A percentile compares a stretch with the other conserved stretches of the same genome.
Evolutionary conservation across 1,140 invertebrate genomes (phyloP).

Genomic region (Drosophila fuyamai): DNA sequence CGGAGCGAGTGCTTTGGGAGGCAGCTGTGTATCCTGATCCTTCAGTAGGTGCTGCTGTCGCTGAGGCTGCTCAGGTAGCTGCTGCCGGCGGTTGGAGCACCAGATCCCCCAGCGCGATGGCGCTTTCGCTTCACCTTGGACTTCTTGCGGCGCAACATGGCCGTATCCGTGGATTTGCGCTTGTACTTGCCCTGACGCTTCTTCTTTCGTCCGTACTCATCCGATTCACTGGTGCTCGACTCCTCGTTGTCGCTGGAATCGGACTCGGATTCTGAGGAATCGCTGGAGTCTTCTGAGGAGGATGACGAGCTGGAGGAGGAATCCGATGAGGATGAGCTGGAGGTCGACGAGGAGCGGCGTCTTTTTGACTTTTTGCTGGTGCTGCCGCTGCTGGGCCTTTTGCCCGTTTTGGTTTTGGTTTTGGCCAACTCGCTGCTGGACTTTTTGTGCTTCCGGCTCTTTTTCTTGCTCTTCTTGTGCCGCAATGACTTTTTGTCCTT

Average conservation of each 20-base stretch:
- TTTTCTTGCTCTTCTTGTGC: constrained; percentile 70
- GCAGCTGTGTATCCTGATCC: constrained; percentile 23
- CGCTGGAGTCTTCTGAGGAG: constrained; percentile 6
- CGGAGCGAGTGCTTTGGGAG: constrained; percentile 33
- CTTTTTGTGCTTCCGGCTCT: constrained; percentile 55
- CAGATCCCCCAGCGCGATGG: constrained; percentile 58
- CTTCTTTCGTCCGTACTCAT: constrained; percentile 79
- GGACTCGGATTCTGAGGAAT: constrained; percentile 56
- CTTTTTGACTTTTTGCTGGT: constrained; percentile 62
- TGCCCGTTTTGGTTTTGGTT: constrained; percentile 41
- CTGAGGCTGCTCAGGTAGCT: constrained; percentile 76
- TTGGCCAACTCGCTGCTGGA: constrained; percentile 26
- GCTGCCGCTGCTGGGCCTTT: constrained; percentile 37
- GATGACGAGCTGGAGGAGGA: constrained; percentile 39
- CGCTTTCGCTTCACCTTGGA: constrained; percentile 76
- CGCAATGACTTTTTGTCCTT: constrained; percentile 58
- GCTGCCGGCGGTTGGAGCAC: constrained; percentile 51
- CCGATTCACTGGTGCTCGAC: constrained; percentile 77
- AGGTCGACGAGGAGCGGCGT: constrained; percentile 56
- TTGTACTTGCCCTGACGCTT: constrained; percentile 81
- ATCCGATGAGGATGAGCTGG: constrained; percentile 31
- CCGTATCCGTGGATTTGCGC: constrained; percentile 73
- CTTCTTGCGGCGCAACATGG: constrained; percentile 72
- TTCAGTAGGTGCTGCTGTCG: constrained; percentile 74
- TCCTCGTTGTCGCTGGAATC: constrained; percentile 83